phyloP scores from a whole-genome alignment of 2,797 vertebrate species.

The Danio tinwini region DNA sequence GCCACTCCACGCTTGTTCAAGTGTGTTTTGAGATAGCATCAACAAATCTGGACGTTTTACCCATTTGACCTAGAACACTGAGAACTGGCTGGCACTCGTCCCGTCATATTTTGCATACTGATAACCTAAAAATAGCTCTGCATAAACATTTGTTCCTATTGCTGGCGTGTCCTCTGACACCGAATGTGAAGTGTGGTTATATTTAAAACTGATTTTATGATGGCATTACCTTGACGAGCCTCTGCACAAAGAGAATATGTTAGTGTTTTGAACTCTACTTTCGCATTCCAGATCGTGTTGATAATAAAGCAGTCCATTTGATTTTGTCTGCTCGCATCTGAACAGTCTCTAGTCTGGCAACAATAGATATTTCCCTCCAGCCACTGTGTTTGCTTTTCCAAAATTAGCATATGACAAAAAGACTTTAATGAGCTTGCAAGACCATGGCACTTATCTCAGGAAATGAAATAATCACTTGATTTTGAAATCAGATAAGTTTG shows the following conservation, averaged over 20 bases:
- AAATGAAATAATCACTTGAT: constrained; percentile 66
- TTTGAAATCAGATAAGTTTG: constrained; percentile 60
- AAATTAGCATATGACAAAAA: constrained; percentile 65
- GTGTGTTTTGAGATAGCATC: constrained; percentile 49
- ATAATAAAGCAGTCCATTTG: constrained; percentile 59
- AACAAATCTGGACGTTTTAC: constrained; percentile 35
- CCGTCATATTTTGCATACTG: constrained; percentile 43
- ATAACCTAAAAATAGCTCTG: constrained; percentile 36
- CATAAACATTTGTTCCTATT: constrained; percentile 17
- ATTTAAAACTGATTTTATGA: constrained; percentile 31
- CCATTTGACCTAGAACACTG: constrained; percentile 36
- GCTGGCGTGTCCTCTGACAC: constrained; percentile 12
- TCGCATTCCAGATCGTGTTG: constrained; percentile 57
- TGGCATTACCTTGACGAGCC: constrained; percentile 13
- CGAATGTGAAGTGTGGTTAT: neutral
- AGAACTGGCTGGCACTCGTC: constrained; percentile 31
- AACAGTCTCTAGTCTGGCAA: constrained; percentile 58
- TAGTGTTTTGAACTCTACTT: constrained; percentile 57
- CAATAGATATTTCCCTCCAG: constrained; percentile 58
- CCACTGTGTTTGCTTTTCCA: constrained; percentile 60
- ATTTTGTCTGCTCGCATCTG: constrained; percentile 61
- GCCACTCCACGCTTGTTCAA: constrained; percentile 30
- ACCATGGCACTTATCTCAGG: constrained; percentile 62
- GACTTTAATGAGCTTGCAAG: constrained; percentile 57
- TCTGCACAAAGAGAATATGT: constrained; percentile 38